Evolutionary conservation across 1,140 invertebrate genomes (phyloP).

Genomic region (Wasmannia auropunctata): DNA sequence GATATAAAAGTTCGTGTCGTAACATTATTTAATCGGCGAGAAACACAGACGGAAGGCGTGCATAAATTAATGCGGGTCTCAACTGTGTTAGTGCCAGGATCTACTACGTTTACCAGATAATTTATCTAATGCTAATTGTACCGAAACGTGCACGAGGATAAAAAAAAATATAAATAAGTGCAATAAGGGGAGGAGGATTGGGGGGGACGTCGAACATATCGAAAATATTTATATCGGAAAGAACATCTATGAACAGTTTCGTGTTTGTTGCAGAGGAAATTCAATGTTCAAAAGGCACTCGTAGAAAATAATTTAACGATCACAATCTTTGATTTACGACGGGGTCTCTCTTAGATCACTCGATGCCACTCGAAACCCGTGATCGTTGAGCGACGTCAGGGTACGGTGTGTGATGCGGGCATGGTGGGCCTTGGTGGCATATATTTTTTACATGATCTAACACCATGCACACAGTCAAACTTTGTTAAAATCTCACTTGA

Average conservation of each 20-base stretch:
- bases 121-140: not conserved
- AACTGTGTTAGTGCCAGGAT: not conserved
- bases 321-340: slow-evolving; percentile 76
- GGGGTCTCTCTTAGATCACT: slow-evolving; percentile 72
- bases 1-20: slow-evolving; percentile 39
- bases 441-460: slow-evolving; percentile 77
- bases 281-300: slow-evolving; percentile 84
- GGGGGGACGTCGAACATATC: slow-evolving; percentile 15
- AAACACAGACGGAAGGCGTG: slow-evolving; percentile 12
- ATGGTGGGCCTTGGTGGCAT: slow-evolving; percentile 73
- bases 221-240: slow-evolving; percentile 63
- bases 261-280: slow-evolving; percentile 74
- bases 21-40: slow-evolving; percentile 10
- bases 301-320: slow-evolving; percentile 83
- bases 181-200: not conserved
- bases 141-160: slow-evolving; percentile 27
- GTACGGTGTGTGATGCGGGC: slow-evolving; percentile 73
- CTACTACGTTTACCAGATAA: not conserved
- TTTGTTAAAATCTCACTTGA: slow-evolving; percentile 83
- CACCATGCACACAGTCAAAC: slow-evolving; percentile 83
- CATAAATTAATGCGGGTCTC: slow-evolving; percentile 4
- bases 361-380: slow-evolving; percentile 68
- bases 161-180: slow-evolving; percentile 6
- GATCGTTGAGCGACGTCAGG: slow-evolving; percentile 68
- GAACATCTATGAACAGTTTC: slow-evolving; percentile 67